These are phyloP conservation scores for Grammomys surdaster DNA, from an alignment of 2,113 vertebrate genomes.

Conservation along the genomic window DNA sequence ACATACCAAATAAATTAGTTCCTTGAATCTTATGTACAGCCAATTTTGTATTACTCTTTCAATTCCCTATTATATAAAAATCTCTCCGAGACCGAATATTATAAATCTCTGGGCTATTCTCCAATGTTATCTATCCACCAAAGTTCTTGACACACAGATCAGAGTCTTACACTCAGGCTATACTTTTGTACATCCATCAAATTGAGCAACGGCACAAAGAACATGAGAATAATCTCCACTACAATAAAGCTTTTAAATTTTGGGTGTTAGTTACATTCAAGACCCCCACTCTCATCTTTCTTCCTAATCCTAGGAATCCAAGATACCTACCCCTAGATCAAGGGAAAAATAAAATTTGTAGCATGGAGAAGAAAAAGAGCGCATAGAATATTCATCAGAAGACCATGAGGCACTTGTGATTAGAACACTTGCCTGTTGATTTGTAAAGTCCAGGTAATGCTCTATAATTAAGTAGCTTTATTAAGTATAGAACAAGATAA, in stretches of 20 bases:
- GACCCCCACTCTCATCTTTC: not conserved
- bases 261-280: not conserved
- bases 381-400: not conserved
- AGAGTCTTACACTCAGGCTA: slow-evolving; percentile 33
- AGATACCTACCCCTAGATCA: not conserved
- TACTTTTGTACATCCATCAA: slow-evolving; percentile 57
- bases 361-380: accelerated
- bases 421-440: not conserved
- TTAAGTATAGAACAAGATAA: not conserved
- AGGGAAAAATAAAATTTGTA: not conserved
- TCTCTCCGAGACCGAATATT: not conserved
- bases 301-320: slow-evolving; percentile 30
- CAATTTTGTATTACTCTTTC: slow-evolving; percentile 31
- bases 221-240: slow-evolving; percentile 49
- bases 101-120: slow-evolving; percentile 30
- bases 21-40: not conserved
- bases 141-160: not conserved
- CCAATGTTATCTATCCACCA: not conserved
- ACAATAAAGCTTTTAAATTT: not conserved
- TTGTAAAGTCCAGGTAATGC: not conserved
- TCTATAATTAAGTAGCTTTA: not conserved
- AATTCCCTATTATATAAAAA: slow-evolving; percentile 56
- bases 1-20: slow-evolving; percentile 41
- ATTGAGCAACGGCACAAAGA: not conserved
- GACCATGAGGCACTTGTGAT: not conserved